Base-by-base conservation (phyloP, 2,888 invertebrate genomes). In the Parasteatoda lunata region DNA sequence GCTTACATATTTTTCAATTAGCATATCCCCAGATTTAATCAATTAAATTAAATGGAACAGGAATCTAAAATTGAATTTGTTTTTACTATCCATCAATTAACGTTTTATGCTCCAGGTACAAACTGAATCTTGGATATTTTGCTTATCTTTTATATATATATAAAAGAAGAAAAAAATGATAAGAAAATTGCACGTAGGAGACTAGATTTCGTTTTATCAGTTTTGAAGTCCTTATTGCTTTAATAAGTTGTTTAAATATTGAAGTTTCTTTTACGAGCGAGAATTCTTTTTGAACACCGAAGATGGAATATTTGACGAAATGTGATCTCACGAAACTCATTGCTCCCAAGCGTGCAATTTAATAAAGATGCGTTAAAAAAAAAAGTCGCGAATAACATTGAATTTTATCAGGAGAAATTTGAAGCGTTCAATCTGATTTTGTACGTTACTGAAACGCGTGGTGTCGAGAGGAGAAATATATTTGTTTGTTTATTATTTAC, bases 211-310 rank as follows among this genome's bases (percentile, higher is more conserved):
- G 11, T 13, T 59, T 13, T n/a, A n/a, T 59, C 59, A 9, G 3
- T 59, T 59, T 59, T n/a, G 9, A 59, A 9, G 11, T n/a, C 59
- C n/a, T 59, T 59, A 59, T 59, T 59, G 59, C 59, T 59, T 59
- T 59, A 59, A 59, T 59, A 59, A 59, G 59, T 59, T 59, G 59
- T 59, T 59, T 59, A 59, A 59, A 59, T 59, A 59, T 59, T 59
- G 9, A 59, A 59, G 59, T 7, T 59, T 59, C 59, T 59, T 59
- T 59, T 59, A n/a, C 59, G n/a, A 59, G 9, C 4, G 59, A 13
- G n/a, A 13, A 59, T 13, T 9, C 59, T 9, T n/a, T 59, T 59
- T 59, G 59, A 13, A n/a, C 59, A 30, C 59, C 9, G 59, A n/a
- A 9, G 59, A 59, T n/a, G 59, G n/a, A 59, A 59, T 13, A 59